Percentiles rank a stretch among this genome's conserved stretches.
These are phyloP conservation scores for Diachasmimorpha longicaudata DNA, from an alignment of 1,140 invertebrate species.

Conservation along the genomic window DNA sequence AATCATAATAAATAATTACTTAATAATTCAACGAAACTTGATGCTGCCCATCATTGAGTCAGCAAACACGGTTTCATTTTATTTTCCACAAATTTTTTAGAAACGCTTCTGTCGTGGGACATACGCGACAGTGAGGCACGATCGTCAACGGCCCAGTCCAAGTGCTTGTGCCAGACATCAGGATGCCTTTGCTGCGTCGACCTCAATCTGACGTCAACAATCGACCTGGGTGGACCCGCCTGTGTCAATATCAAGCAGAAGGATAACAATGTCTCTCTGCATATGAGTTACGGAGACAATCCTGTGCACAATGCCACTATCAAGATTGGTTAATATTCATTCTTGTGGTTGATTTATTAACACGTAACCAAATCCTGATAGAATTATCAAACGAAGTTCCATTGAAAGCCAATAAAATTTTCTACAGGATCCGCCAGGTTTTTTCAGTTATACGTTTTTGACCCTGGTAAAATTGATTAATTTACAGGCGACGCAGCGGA, in stretches of 20 bases:
- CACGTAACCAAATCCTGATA: too few relatives aligned
- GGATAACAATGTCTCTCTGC: constrained; percentile 61
- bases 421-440: too few relatives aligned
- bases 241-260: constrained; percentile 63
- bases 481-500: constrained; percentile 52
- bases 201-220: constrained; percentile 56
- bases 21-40: too few relatives aligned
- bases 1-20: too few relatives aligned
- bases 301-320: constrained; percentile 63
- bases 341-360: not conserved
- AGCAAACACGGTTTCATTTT: not conserved
- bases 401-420: not conserved
- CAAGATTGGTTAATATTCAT: constrained; percentile 53
- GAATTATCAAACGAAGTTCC: not conserved
- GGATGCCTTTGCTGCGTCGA: constrained; percentile 60
- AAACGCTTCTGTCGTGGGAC: constrained; percentile 53
- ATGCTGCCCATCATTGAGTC: too few relatives aligned
- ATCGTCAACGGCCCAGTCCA: constrained; percentile 52
- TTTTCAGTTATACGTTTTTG: too few relatives aligned
- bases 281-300: constrained; percentile 63
- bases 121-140: constrained; percentile 47
- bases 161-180: constrained; percentile 57
- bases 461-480: not conserved
- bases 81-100: constrained; percentile 30
- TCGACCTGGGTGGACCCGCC: constrained; percentile 61